Evolutionary conservation across 2,113 vertebrate species (phyloP).

Genomic region (Anolis sagrei): DNA sequence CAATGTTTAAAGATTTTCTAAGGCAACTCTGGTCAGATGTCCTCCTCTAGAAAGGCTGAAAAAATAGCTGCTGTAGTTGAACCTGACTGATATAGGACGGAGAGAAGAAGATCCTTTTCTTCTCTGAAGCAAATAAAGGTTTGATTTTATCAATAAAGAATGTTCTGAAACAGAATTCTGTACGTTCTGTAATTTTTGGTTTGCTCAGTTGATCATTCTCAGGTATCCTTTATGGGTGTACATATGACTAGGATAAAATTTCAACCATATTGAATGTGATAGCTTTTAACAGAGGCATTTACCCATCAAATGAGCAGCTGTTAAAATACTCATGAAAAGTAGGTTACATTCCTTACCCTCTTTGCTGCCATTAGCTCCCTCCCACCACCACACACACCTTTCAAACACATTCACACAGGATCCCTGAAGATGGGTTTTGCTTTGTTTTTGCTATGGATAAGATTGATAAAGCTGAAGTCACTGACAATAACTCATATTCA

Average conservation of each 20-base stretch:
- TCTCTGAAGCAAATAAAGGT: background rate
- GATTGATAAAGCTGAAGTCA: slow-evolving; percentile 21
- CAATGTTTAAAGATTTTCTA: too few species aligned
- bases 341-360: background rate
- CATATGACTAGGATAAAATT: background rate
- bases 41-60: too few species aligned
- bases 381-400: background rate
- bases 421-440: slow-evolving; percentile 27
- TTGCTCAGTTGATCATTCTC: background rate
- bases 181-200: background rate
- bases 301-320: background rate
- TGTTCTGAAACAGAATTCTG: background rate
- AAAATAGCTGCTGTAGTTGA: background rate
- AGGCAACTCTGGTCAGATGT: too few species aligned
- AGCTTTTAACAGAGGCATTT: background rate
- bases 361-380: background rate
- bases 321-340: background rate
- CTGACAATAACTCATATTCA: slow-evolving; percentile 44
- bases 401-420: background rate
- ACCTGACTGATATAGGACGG: background rate
- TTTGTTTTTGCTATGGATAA: background rate
- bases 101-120: background rate
- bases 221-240: background rate
- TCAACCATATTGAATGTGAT: background rate
- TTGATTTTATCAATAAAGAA: background rate